A percentile compares a stretch with the other conserved stretches of the same genome.
phyloP scores from a whole-genome alignment of 2,113 vertebrate genomes.

The Nerophis lumbriciformis region DNA sequence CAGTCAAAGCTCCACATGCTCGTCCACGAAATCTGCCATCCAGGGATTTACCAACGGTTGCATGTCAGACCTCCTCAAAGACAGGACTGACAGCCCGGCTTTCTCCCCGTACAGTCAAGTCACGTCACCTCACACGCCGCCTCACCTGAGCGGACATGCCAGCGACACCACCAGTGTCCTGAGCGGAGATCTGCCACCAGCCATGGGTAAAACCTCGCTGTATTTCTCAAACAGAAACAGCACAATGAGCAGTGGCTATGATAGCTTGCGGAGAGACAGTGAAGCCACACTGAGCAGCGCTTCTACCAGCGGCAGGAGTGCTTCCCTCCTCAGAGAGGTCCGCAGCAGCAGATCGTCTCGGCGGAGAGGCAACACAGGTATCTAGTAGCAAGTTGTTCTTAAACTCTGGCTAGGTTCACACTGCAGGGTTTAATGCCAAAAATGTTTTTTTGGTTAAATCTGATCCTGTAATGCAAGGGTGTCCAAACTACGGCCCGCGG shows the following conservation, averaged over 20 bases:
- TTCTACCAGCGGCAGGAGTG: constrained; percentile 73
- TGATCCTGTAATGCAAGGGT: no score
- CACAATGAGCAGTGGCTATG: constrained; percentile 82
- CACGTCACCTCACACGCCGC: constrained; percentile 84
- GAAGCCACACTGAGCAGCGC: constrained; percentile 85
- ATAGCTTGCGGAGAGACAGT: constrained; percentile 90
- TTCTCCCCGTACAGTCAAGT: constrained; percentile 92
- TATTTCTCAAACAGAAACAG: constrained; percentile 91
- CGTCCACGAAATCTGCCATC: constrained; percentile 77
- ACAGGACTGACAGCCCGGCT: constrained; percentile 51
- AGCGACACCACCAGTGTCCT: constrained; percentile 96
- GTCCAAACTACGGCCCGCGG: no score
- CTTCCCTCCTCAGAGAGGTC: constrained; percentile 42
- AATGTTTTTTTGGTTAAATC: no score
- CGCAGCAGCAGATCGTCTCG: constrained; percentile 79
- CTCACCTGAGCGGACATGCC: constrained; percentile 85
- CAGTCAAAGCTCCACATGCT: constrained; percentile 67
- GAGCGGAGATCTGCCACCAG: constrained; percentile 91
- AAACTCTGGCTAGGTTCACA: no score
- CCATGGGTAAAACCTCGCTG: constrained; percentile 93
- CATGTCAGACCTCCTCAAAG: constrained; percentile 83
- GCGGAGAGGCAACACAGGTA: constrained; percentile 82
- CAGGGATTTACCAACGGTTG: constrained; percentile 79
- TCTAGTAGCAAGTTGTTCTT: background rate
- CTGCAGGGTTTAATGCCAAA: no score